Evolutionary conservation across 2,888 invertebrate genomes (phyloP), one percentile per base, ranked within the genome.

Genomic region (Trilocha varians): DNA sequence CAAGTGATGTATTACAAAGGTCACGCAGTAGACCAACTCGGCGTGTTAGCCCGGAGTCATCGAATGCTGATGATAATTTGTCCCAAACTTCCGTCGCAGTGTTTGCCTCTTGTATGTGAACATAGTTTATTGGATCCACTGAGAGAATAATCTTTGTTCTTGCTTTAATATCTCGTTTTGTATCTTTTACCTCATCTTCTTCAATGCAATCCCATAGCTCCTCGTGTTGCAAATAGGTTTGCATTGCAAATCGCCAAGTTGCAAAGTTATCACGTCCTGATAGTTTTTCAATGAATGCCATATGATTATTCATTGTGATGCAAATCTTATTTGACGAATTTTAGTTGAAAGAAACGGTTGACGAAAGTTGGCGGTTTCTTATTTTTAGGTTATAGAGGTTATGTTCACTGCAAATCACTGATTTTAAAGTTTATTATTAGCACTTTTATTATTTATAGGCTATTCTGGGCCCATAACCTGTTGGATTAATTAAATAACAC

Each of bases 61-160:
- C 18, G 18, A 18, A 18, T 18, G 18, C 18, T 18, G 18, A 18
- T 18, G 18, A 18, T 18, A 54, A 32, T 16, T 36, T 48, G 1
- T 43, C 13, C 51, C 55, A 53, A 3, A 55, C 52, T 13, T 53
- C 33, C 47, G 43, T 48, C 0, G 48, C 45, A 1, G 51, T 46
- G 3, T 18, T 46, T n/a, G 45, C 44, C 8, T 43, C 44, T 32
- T 51, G 44, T 11, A 52, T 39, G 38, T 52, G 52, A 0, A 52
- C 45, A 38, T 54, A 54, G 15, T 49, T 50, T 14, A 42, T 38
- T 1, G 48, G 36, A 15, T 47, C 33, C 1, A 49, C 6, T 1
- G 49, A 32, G 15, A 47, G 34, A 8, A 46, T 45, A 4, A 48
- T 18, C 35, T 50, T 47, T 1, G 45, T 32, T 38, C n/a, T 48